Evolutionary conservation across 2,888 invertebrate genomes (phyloP), one percentile per base, ranked within the genome.

Genomic region (Kryphioiulus occultus): DNA sequence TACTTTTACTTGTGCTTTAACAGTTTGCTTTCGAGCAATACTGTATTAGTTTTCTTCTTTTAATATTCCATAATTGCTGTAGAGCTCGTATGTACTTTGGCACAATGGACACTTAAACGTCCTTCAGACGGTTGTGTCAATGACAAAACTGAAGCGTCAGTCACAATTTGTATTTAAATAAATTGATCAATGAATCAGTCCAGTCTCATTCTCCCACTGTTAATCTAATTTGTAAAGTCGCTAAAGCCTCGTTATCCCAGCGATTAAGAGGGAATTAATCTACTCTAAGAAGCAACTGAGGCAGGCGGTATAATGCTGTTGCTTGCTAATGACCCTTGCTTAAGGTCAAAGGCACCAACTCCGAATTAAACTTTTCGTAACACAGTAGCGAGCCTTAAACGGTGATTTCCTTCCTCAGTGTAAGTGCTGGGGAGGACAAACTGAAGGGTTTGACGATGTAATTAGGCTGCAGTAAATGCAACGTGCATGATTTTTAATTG

Each of bases 131-230:
- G 12, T 68, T 59, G 59, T 59, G 59, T 22, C 59, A 59, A n/a
- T 22, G 59, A 22, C 59, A 22, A 59, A 59, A 22, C 59, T 68
- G 68, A 22, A 68, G 68, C 68, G 68, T 26, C 68, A 68, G 68
- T 68, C 68, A 22, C 59, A 68, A 68, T 68, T 68, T 68, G 26
- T 68, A 68, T 68, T 68, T 68, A 68, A 68, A 68, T 68, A 68
- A 68, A 68, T 26, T 68, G 68, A 68, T 68, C n/a, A 19, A 26
- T 68, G 68, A 68, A 68, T 68, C 68, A 53, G 53, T 17, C 19
- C 19, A 53, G n/a, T 53, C n/a, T 53, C 53, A 53, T n/a, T 53
- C 53, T 53, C 4, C 19, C 53, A n/a, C 19, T 53, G 26, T 68
- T 5, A 44, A n/a, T 10, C 7, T 22, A n/a, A 68, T 68, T 68